Conservation (phyloP, 2,113 vertebrate species). For the Bubalus kerabau region DNA sequence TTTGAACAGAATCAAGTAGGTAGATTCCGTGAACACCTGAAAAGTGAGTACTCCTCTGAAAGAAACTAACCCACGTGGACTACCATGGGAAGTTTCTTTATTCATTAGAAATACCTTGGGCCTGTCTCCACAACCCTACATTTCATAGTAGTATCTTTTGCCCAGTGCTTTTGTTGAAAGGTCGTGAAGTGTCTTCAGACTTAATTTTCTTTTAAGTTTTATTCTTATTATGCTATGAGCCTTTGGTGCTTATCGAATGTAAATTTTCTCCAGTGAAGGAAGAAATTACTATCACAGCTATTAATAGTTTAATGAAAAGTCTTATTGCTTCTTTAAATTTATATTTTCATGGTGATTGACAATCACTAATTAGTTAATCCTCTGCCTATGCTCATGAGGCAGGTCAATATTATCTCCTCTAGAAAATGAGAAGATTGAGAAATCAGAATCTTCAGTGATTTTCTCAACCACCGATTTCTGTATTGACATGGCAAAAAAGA, state of each 20-base stretch:
- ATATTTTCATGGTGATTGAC: constrained; percentile 66
- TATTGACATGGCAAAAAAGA: background rate
- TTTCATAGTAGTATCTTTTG: background rate
- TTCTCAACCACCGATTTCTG: background rate
- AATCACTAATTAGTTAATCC: constrained; percentile 65
- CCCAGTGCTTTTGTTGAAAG: constrained; percentile 46
- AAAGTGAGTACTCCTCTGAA: background rate
- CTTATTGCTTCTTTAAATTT: constrained; percentile 64
- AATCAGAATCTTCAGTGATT: constrained; percentile 25
- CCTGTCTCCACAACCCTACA: background rate
- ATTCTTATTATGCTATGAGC: constrained; percentile 49
- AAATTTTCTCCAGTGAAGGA: constrained; percentile 65
- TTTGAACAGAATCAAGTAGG: background rate
- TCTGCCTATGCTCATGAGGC: constrained; percentile 37
- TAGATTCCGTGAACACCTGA: background rate
- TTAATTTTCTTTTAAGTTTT: constrained; percentile 65
- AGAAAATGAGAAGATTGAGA: constrained; percentile 53
- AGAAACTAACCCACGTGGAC: background rate
- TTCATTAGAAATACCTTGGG: background rate
- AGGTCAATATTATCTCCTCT: constrained; percentile 45
- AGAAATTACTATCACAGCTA: constrained; percentile 52
- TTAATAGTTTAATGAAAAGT: constrained; percentile 66
- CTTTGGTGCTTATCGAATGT: constrained; percentile 59
- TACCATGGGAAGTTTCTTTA: background rate
- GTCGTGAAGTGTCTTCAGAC: constrained; percentile 41